Conservation (phyloP, 2,888 invertebrate genomes). For the Ommatoiulus sabulosus region DNA sequence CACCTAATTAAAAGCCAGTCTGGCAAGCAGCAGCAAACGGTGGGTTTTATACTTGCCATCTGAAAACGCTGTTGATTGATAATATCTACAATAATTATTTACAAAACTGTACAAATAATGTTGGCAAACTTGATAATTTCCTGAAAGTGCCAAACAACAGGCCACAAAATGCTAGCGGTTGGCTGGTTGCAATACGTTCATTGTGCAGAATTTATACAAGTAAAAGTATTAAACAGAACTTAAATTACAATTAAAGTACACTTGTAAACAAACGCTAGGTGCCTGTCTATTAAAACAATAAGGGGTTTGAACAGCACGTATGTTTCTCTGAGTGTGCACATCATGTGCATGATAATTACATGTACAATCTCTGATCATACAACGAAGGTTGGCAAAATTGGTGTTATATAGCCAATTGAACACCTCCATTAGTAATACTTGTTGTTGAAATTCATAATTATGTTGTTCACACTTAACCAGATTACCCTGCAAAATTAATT, state of each 20-base stretch:
- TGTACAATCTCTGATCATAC: too few relatives aligned
- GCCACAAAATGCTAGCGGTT: not conserved
- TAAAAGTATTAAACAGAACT: not conserved
- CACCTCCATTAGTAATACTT: not conserved
- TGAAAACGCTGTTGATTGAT: not conserved
- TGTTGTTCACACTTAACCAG: too few relatives aligned
- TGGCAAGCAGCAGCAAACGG: slow-evolving; percentile 11
- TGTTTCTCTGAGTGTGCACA: too few relatives aligned
- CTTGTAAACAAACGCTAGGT: not conserved
- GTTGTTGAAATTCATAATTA: too few relatives aligned
- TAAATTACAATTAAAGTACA: not conserved
- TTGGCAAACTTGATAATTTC: slow-evolving; percentile 11
- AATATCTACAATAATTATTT: slow-evolving; percentile 34
- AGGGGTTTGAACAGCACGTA: not conserved
- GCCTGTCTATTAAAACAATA: not conserved
- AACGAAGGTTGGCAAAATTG: not conserved
- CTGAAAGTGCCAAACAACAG: slow-evolving; percentile 23
- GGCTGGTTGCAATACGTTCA: not conserved
- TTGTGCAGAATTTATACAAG: too few relatives aligned
- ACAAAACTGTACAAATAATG: slow-evolving; percentile 12
- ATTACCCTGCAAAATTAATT: too few relatives aligned
- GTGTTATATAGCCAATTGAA: not conserved
- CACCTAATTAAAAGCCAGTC: not conserved
- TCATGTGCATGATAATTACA: too few relatives aligned
- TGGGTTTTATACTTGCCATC: not conserved